Conservation (phyloP, 2,888 invertebrate genomes). For the Andrena chrysosceles region DNA sequence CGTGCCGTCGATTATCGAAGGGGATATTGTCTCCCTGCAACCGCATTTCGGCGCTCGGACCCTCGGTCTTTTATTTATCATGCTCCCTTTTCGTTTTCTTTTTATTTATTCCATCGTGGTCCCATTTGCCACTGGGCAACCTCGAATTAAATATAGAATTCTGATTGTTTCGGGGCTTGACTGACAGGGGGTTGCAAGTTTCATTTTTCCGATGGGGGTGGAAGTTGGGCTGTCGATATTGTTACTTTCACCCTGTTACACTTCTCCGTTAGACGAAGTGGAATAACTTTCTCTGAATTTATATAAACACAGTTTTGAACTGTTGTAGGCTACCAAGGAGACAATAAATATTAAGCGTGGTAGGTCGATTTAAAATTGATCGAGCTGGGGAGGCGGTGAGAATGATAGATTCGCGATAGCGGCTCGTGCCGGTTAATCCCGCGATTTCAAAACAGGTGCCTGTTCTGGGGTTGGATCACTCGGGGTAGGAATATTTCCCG, state of each 20-base stretch:
- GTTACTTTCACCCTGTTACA: too few species aligned
- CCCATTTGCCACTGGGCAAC: neutral
- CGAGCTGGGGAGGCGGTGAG: neutral
- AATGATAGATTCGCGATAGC: conserved; percentile 22
- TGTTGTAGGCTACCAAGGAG: neutral
- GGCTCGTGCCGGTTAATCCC: conserved; percentile 26
- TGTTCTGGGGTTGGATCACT: neutral
- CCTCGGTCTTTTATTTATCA: neutral
- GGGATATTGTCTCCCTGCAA: neutral
- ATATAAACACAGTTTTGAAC: too few species aligned
- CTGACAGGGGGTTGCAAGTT: too few species aligned
- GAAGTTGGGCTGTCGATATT: too few species aligned
- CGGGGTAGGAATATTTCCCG: conserved; percentile 14
- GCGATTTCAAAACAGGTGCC: conserved; percentile 34
- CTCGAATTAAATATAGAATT: too few species aligned
- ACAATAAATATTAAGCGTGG: neutral
- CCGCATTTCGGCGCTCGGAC: neutral
- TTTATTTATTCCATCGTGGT: neutral
- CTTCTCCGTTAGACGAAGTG: too few species aligned
- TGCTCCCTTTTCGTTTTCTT: neutral
- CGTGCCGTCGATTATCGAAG: conserved; percentile 36
- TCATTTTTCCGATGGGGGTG: too few species aligned
- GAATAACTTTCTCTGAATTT: too few species aligned
- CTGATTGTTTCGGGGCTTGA: too few species aligned
- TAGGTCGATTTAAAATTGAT: neutral